Evolutionary conservation across 2,888 invertebrate species (phyloP).

Genomic region (Stenoptilia bipunctidactyla): DNA sequence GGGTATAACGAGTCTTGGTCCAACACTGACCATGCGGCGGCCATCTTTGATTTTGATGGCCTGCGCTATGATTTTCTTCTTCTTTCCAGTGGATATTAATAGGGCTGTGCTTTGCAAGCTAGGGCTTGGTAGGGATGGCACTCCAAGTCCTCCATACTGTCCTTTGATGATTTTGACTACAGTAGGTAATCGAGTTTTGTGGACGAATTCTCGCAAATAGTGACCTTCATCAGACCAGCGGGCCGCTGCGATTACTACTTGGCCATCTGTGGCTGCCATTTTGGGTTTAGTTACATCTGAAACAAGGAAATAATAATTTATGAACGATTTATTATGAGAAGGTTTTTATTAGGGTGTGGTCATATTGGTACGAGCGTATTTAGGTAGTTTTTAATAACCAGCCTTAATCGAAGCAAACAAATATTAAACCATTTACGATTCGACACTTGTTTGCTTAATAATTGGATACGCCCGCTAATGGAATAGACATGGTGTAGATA

Average conservation of each 20-base stretch:
- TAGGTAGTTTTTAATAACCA: too few relatives aligned
- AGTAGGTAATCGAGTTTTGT: slow-evolving; percentile 81
- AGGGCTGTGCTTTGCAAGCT: slow-evolving; percentile 89
- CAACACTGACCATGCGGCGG: slow-evolving; percentile 82
- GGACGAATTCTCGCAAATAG: slow-evolving; percentile 79
- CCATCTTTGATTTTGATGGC: slow-evolving; percentile 93
- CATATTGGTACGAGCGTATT: too few relatives aligned
- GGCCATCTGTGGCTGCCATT: slow-evolving; percentile 93
- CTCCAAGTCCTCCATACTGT: slow-evolving; percentile 92
- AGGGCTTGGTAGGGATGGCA: slow-evolving; percentile 88
- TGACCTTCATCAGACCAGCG: slow-evolving; percentile 81
- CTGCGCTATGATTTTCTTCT: slow-evolving; percentile 89
- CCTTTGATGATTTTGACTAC: slow-evolving; percentile 94
- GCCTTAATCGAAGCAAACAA: too few relatives aligned
- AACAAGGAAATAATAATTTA: slow-evolving; percentile 23
- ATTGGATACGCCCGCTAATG: too few relatives aligned
- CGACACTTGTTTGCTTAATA: too few relatives aligned
- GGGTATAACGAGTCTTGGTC: slow-evolving; percentile 89
- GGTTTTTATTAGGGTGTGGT: too few relatives aligned
- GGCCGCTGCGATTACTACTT: slow-evolving; percentile 89
- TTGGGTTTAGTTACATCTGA: slow-evolving; percentile 68
- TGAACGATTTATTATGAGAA: too few relatives aligned
- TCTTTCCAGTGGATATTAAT: slow-evolving; percentile 86
- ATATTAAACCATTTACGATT: too few relatives aligned
- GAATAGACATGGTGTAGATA: too few relatives aligned